Conservation (phyloP, 2,888 invertebrate genomes). For the Corythucha ciliata region DNA sequence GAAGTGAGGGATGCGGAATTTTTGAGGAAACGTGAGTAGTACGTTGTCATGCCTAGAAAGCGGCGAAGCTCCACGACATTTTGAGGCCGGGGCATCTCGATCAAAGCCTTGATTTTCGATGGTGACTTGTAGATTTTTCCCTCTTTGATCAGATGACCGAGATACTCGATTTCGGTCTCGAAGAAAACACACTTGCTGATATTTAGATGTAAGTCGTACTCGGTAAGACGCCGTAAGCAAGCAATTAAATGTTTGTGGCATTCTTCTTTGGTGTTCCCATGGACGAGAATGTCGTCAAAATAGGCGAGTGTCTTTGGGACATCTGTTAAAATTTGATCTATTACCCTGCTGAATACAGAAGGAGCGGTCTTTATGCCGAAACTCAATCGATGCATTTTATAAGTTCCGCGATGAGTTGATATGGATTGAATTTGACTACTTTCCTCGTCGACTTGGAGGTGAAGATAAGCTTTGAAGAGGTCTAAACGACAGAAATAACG, state of each 20-base stretch:
- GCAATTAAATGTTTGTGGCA: conserved; percentile 16
- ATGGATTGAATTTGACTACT: conserved; percentile 14
- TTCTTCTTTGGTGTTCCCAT: conserved; percentile 28
- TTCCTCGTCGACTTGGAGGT: conserved; percentile 2
- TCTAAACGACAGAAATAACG: conserved; percentile 13
- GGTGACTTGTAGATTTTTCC: conserved; percentile 14
- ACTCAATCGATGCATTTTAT: conserved; percentile 16
- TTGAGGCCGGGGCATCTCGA: conserved; percentile 21
- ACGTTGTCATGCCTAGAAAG: conserved; percentile 13
- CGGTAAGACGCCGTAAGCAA: conserved; percentile 8
- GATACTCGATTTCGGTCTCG: conserved; percentile 18
- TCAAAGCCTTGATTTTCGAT: conserved; percentile 14
- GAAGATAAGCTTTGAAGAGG: conserved; percentile 21
- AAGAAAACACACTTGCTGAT: conserved; percentile 25
- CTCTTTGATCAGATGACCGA: conserved; percentile 19
- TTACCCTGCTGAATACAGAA: conserved; percentile 13
- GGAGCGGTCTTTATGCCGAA: conserved; percentile 17
- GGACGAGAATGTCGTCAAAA: conserved; percentile 33
- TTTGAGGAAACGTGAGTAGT: conserved; percentile 14
- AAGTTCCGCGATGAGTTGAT: conserved; percentile 20
- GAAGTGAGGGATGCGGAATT: conserved; percentile 5
- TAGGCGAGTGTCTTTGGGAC: conserved; percentile 18
- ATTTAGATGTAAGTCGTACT: conserved; percentile 24
- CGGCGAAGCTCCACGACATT: conserved; percentile 17
- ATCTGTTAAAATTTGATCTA: conserved; percentile 14